phyloP scores from a whole-genome alignment of 2,797 vertebrate genomes.

The Saxicola maurus region DNA sequence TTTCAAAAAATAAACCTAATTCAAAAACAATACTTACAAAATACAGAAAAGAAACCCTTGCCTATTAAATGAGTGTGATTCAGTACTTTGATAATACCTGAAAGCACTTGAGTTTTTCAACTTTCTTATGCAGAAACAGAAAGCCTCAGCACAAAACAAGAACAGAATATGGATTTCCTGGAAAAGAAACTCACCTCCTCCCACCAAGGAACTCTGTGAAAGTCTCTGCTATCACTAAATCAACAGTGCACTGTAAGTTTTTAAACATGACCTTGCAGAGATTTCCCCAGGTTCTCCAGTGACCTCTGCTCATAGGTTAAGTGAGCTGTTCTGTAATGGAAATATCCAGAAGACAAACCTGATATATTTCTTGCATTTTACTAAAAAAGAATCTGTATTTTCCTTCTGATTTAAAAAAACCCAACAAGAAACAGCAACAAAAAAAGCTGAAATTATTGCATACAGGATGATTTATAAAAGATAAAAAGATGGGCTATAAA shows the following conservation, averaged over 20 bases:
- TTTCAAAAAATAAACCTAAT: background rate
- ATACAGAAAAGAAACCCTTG: background rate
- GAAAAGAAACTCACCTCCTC: background rate
- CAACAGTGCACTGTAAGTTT: background rate
- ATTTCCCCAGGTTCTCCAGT: background rate
- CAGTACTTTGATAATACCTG: background rate
- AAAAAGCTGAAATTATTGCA: background rate
- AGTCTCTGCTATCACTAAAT: background rate
- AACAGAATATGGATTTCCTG: background rate
- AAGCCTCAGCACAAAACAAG: background rate
- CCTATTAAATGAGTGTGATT: background rate
- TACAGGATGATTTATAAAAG: background rate
- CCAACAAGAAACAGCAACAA: background rate
- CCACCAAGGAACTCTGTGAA: background rate
- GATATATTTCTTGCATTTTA: background rate
- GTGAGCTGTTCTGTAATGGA: background rate
- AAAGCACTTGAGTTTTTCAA: background rate
- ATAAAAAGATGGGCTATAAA: no score
- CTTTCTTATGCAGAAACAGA: background rate
- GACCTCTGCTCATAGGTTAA: background rate
- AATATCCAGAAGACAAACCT: background rate
- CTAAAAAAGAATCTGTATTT: background rate
- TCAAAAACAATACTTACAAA: background rate
- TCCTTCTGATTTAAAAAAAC: background rate
- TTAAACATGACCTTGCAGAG: background rate